Conservation (phyloP, 2,888 invertebrate genomes). For the Cosmorhoe ocellata region DNA sequence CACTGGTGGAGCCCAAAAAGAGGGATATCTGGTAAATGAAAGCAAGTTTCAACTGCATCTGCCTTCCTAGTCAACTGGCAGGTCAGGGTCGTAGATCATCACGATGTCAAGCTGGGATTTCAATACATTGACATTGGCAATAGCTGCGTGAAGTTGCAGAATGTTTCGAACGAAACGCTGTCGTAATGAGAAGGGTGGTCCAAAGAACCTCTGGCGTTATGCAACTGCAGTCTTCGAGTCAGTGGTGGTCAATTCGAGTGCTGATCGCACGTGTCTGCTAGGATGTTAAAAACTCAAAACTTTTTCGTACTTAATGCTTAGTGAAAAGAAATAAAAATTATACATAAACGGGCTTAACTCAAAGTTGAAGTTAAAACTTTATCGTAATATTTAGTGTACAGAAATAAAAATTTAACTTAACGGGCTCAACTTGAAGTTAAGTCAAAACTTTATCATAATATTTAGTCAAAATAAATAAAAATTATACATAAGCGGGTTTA, state of each 20-base stretch:
- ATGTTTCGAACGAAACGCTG: slow-evolving; percentile 19
- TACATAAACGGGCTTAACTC: no score
- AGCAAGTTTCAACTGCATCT: neutral
- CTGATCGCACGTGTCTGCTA: slow-evolving; percentile 14
- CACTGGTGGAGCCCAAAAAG: no score
- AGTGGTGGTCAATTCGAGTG: slow-evolving; percentile 1
- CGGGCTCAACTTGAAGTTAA: no score
- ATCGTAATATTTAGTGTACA: no score
- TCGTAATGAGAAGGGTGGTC: slow-evolving; percentile 28
- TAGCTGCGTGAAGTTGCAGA: slow-evolving; percentile 10
- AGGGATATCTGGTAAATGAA: no score
- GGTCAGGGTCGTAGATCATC: slow-evolving; percentile 12
- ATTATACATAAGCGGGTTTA: no score
- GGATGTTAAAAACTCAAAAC: neutral
- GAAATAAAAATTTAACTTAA: no score
- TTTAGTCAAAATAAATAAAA: no score
- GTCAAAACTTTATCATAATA: no score
- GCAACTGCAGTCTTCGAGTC: slow-evolving; percentile 11
- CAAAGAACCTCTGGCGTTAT: slow-evolving; percentile 8
- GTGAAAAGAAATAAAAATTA: no score
- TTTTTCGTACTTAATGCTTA: neutral
- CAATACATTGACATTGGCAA: slow-evolving; percentile 19
- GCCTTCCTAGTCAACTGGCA: neutral
- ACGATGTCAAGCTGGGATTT: slow-evolving; percentile 3
- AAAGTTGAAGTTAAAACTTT: no score